Evolutionary conservation across 2,888 invertebrate genomes (phyloP).

Genomic region (Asteroscopus sphinx): DNA sequence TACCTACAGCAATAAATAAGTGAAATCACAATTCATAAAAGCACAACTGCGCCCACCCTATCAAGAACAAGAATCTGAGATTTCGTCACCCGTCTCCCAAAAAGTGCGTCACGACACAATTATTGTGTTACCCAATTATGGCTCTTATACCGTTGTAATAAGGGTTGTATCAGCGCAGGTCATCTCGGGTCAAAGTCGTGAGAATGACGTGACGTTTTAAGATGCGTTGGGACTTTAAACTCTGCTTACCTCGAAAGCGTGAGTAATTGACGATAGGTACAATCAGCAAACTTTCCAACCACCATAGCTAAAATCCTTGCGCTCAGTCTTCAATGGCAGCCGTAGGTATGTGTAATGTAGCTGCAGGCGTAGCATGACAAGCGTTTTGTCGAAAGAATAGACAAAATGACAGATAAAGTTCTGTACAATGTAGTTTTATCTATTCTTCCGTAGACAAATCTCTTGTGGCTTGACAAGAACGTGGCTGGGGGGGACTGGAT

Average conservation of each 20-base stretch:
- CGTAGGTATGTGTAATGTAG: too few relatives aligned
- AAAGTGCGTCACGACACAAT: conserved; percentile 58
- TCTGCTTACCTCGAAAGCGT: conserved; percentile 41
- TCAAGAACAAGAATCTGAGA: conserved; percentile 49
- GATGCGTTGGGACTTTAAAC: conserved; percentile 44
- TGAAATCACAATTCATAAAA: conserved; percentile 23
- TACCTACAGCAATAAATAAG: not conserved
- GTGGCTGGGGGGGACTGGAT: too few relatives aligned
- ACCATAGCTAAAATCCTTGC: too few relatives aligned
- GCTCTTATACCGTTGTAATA: conserved; percentile 57
- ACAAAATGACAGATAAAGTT: too few relatives aligned
- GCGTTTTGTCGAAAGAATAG: too few relatives aligned
- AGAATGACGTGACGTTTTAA: conserved; percentile 68
- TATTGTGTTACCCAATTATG: conserved; percentile 57
- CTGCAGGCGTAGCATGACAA: too few relatives aligned
- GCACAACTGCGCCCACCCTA: conserved; percentile 16
- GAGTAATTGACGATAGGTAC: conserved; percentile 46
- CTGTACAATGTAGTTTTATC: too few relatives aligned
- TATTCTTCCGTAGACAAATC: too few relatives aligned
- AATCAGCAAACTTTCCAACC: too few relatives aligned
- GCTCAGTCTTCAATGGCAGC: too few relatives aligned
- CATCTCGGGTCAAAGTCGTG: conserved; percentile 73
- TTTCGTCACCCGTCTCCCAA: conserved; percentile 58
- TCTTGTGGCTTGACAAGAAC: too few relatives aligned
- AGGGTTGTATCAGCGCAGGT: conserved; percentile 53